Base-by-base conservation (phyloP, 2,113 vertebrate species). In the Bubalus kerabau region DNA sequence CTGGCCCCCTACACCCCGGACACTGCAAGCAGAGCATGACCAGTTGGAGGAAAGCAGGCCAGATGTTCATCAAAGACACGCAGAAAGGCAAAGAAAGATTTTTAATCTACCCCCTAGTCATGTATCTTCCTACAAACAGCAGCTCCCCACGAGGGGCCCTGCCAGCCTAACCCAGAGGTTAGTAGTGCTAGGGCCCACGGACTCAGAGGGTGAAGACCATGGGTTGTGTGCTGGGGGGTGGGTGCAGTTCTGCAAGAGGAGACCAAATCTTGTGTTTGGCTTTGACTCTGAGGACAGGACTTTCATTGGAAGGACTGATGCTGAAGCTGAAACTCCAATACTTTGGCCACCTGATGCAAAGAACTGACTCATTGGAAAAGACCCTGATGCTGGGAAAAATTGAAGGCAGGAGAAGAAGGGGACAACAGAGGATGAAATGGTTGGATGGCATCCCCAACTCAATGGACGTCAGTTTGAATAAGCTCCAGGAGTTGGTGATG, bases 161-260 rank as follows among this genome's bases (percentile, higher is more conserved):
- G 3, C 17, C 56, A 48, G 30, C 48, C 52, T 50, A 32, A 40
- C 50, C 90, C 62, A 87, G 43, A 74, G 15, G 43, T 67, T 43
- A 52, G n/a, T 12, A n/a, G 7, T 3, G 4, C 36, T 83, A 19
- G 13, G 50, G 24, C 13, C 50, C 2, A 6, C 13, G 30, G 88
- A 14, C 57, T 60, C 14, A 2, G 60, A 54, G 54, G 48, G 23
- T 0, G 0, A 57, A 43, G 11, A 9, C 48, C 10, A 14, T 8
- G 54, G 19, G n/a, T 11, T 1, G 1, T 54, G 43, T 40, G 17
- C 7, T 13, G 8, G 1, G 2, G 23, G 67, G 16, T 11, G 10
- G 43, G 28, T 78, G 15, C 1, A 5, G 52, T 21, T 76, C 28
- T 6, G 1, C 40, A 30, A 30, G 16, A 89, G 12, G 43, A 83